Evolutionary conservation across 2,888 invertebrate genomes (phyloP), one percentile per base, ranked within the genome.

Genomic region (Mimachlamys varia): DNA sequence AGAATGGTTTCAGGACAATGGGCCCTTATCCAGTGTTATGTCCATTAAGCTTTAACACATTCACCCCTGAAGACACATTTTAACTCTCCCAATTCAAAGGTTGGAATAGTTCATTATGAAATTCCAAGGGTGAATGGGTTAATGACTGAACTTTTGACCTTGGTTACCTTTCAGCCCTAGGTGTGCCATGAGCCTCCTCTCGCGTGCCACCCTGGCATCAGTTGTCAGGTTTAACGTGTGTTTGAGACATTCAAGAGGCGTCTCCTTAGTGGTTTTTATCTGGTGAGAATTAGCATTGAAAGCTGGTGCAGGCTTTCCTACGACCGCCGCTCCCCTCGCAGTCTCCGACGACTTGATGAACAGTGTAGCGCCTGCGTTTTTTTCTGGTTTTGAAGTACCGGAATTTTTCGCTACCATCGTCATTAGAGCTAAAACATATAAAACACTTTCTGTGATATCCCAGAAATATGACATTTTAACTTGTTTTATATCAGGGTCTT

Each of bases 381-480:
- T 58, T 22, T 94, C 93, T 38, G 95, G 94, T 12, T 89, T 89
- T 33, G 91, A 91, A 12, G 92, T 90, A 2, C 92, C 92, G 19
- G 93, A 92, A 91, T 94, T 95, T 91, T 96, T 96, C 91, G 95
- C 92, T 3, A 95, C 94, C 58, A 95, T 94, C 15, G 95, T 96
- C 94, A 96, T 94, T 88, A 94, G 53, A 62, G 92, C 96, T 96
- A 92, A 22, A 92, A 88, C 15, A n/a, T 15, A 87, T 87, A 27
- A 76, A 27, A 44, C 44, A 44, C 44, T 44, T 44, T 5, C 44
- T 44, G 44, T 44, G 7, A 44, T 44, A 44, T 44, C 44, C 44
- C 7, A 5, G 44, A 44, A 44, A 44, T 44, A 44, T 44, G 7
- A 44, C 44, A 44, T 44, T 44, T 7, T 5, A 44, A 44, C 7